Evolutionary conservation across 1,140 invertebrate species (phyloP), one percentile per base, ranked within the genome.

Genomic region (Drosophila pseudoobscura): DNA sequence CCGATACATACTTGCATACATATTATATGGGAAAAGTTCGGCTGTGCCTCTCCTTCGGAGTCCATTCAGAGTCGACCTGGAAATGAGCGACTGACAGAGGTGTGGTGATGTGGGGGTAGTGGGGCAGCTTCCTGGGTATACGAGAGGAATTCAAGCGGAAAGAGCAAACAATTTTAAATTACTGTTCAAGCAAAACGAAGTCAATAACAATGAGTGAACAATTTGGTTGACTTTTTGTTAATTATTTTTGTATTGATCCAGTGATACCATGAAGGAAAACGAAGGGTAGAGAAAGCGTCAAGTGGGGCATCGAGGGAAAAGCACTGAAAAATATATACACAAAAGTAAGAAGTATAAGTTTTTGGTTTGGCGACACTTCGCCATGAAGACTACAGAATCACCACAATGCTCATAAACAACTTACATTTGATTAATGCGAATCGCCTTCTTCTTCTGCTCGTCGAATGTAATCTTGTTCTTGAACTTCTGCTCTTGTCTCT

Each of bases 161-260:
- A 44, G 45, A 49, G 63, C 63, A 56, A 49, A 51, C 63, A 56
- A 69, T 68, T 69, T 69, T 43, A 68, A 69, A 69, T 68, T 56
- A 69, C 68, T 68, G 63, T 41, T 68, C 65, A 69, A 56, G 63
- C 62, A 56, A 35, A 68, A 26, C 44, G 35, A 43, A 69, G 62
- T 68, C 51, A 56, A 44, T 56, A 49, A 55, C 66, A 66, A 69
- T 69, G 47, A 55, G 62, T 69, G 52, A 69, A 66, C 62, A 69
- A 69, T 66, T 69, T 66, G 65, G 31, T 7, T 31, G 41, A 41
- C 50, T 66, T 64, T 9, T 55, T 56, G 53, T 29, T 20, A 52
- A 22, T 3, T 8, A 31, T 44, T 35, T 35, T 49, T 24, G 29
- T n/a, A 51, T 51, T 41, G 4, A 17, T n/a, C 11, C 31, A 52